phyloP scores from a whole-genome alignment of 2,113 vertebrate species.

The Xyrauchen texanus region DNA sequence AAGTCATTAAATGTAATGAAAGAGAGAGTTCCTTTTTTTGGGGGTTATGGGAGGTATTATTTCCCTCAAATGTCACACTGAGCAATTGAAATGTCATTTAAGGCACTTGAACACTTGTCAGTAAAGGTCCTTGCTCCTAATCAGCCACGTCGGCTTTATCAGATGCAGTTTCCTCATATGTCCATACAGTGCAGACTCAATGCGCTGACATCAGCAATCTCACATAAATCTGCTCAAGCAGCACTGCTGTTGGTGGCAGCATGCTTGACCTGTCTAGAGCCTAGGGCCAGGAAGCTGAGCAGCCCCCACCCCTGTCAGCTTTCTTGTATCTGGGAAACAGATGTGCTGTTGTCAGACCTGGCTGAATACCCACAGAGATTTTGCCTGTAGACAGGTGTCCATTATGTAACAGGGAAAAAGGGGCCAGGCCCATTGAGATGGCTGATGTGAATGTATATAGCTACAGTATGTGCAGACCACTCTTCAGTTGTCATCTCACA shows the following conservation, averaged over 20 bases:
- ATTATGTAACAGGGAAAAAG: constrained; percentile 55
- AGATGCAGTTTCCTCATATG: neutral
- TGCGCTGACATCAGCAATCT: constrained; percentile 9
- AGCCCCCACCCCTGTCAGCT: neutral
- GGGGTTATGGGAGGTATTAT: neutral
- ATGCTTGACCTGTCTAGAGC: neutral
- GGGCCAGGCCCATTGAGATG: constrained; percentile 20
- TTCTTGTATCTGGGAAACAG: constrained; percentile 51
- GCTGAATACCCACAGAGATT: constrained; percentile 34
- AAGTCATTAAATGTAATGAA: neutral
- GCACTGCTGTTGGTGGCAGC: neutral
- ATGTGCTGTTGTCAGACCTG: constrained; percentile 54
- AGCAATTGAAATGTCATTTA: neutral
- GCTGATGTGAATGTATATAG: neutral
- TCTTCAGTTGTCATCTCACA: neutral
- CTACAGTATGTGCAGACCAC: neutral
- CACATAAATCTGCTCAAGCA: neutral
- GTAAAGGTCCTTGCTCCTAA: neutral
- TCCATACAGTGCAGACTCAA: neutral
- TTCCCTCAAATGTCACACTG: neutral
- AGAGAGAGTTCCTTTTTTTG: neutral
- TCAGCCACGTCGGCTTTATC: neutral
- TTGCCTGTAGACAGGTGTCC: constrained; percentile 58
- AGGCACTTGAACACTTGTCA: neutral
- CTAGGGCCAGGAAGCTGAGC: constrained; percentile 12